Evolutionary conservation across 2,888 invertebrate species (phyloP).

Genomic region (Coelinius sp.): DNA sequence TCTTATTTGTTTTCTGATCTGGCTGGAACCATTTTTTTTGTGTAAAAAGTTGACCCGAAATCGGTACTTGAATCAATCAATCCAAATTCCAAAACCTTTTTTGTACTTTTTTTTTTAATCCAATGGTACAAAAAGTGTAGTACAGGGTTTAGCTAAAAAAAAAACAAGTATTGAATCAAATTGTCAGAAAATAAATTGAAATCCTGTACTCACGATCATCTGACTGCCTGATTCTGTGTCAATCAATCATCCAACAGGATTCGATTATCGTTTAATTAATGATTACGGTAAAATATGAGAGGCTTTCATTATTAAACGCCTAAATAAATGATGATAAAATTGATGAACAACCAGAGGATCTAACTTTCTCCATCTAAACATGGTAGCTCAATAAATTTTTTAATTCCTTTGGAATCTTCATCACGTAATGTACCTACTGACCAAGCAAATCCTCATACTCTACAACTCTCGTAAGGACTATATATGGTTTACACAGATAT

Average conservation of each 20-base stretch:
- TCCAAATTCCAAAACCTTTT: no score
- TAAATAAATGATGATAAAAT: not conserved
- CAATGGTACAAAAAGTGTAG: no score
- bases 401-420: not conserved
- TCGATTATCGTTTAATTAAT: not conserved
- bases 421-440: slow-evolving; percentile 29
- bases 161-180: no score
- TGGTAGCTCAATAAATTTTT: not conserved
- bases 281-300: not conserved
- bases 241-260: not conserved
- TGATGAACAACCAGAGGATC: not conserved
- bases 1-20: no score
- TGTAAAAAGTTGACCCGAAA: no score
- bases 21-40: no score
- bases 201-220: no score
- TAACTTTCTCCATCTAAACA: slow-evolving; percentile 1
- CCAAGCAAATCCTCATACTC: slow-evolving; percentile 18
- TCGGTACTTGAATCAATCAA: no score
- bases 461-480: slow-evolving; percentile 8
- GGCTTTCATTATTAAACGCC: not conserved
- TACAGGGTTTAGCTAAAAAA: no score
- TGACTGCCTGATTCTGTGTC: not conserved
- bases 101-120: no score
- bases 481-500: slow-evolving; percentile 27
- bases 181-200: no score